Conservation (phyloP, 2,797 vertebrate genomes). For the Enteromius radiatus region DNA sequence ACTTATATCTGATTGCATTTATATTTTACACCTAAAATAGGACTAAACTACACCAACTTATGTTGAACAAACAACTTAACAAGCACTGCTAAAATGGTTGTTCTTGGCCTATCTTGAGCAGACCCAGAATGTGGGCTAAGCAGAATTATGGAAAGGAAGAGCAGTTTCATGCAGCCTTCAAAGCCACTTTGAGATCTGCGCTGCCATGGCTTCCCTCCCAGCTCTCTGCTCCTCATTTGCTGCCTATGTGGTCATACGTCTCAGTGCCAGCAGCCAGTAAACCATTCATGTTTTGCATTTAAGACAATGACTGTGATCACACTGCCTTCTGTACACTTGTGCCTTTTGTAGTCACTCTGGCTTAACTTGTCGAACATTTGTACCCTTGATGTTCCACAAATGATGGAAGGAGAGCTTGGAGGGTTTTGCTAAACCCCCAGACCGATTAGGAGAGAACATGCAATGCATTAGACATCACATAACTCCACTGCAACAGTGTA, state of each 20-base stretch:
- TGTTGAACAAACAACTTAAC: neutral
- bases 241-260: slow-evolving; percentile 63
- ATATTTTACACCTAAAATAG: neutral
- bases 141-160: slow-evolving; percentile 18
- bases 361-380: slow-evolving; percentile 62
- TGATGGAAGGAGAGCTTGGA: slow-evolving; percentile 63
- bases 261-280: slow-evolving; percentile 56
- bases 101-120: neutral
- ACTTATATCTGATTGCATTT: neutral
- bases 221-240: slow-evolving; percentile 66
- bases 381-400: slow-evolving; percentile 57
- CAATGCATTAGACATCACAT: slow-evolving; percentile 58
- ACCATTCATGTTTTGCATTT: slow-evolving; percentile 62
- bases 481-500: slow-evolving; percentile 58
- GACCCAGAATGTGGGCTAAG: neutral
- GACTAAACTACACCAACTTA: neutral
- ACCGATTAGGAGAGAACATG: slow-evolving; percentile 60
- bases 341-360: slow-evolving; percentile 63
- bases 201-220: slow-evolving; percentile 56
- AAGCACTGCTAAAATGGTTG: slow-evolving; percentile 1
- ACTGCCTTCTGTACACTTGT: slow-evolving; percentile 50
- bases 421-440: slow-evolving; percentile 61
- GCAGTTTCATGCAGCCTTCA: slow-evolving; percentile 44
- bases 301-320: slow-evolving; percentile 63
- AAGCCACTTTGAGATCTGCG: slow-evolving; percentile 49